These are phyloP conservation scores for Prionailurus viverrinus DNA, from an alignment of 2,113 vertebrate species.

Conservation along the genomic window DNA sequence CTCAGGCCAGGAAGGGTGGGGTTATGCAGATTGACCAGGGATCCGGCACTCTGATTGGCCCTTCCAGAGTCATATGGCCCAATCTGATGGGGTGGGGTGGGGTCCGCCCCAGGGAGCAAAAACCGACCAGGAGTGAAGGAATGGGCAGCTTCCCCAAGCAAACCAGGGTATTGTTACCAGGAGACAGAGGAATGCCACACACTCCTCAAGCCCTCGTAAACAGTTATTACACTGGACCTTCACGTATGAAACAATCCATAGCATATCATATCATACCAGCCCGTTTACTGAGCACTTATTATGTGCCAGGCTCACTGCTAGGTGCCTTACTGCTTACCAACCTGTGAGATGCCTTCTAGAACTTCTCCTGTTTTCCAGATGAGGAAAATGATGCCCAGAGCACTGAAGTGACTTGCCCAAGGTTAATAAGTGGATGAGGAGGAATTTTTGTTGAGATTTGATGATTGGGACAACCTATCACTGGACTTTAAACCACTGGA, in stretches of 20 bases:
- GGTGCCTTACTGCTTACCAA: not conserved
- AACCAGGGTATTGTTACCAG: not conserved
- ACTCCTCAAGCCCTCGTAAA: not conserved
- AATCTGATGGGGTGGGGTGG: not conserved
- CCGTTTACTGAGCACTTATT: not conserved
- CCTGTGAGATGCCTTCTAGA: constrained; percentile 8
- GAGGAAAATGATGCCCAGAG: not conserved
- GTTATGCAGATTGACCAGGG: not conserved
- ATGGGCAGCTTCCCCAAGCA: not conserved
- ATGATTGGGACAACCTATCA: not conserved
- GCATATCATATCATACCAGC: not conserved
- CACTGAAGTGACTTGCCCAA: not conserved
- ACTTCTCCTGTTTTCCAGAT: not conserved
- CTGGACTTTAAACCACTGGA: not conserved
- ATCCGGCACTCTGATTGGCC: not conserved
- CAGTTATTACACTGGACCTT: not conserved
- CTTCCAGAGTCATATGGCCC: not conserved
- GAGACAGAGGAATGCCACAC: not conserved
- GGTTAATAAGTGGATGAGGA: not conserved
- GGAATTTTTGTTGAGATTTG: not conserved
- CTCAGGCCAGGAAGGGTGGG: not conserved
- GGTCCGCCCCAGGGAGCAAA: not conserved
- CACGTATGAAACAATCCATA: not conserved
- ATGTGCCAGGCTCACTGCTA: not conserved
- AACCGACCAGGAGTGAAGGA: no score